Evolutionary conservation across 2,113 vertebrate genomes (phyloP).

Genomic region (Sinocyclocheilus rhinocerous): DNA sequence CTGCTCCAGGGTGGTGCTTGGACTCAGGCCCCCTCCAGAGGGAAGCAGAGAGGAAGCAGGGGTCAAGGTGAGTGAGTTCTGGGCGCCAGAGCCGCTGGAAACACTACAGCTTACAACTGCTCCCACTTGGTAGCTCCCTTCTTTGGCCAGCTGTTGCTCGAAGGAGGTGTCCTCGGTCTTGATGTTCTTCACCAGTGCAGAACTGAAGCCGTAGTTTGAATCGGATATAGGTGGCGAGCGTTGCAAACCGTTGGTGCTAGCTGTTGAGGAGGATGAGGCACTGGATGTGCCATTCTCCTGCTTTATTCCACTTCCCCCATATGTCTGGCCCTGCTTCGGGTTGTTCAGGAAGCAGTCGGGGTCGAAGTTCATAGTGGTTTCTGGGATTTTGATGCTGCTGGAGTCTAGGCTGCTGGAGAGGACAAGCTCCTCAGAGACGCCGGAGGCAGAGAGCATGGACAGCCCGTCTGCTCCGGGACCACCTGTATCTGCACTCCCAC

Average conservation of each 20-base stretch:
- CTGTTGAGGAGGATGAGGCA: slow-evolving; percentile 68
- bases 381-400: slow-evolving; percentile 89
- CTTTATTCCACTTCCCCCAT: slow-evolving; percentile 93
- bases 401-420: slow-evolving; percentile 94
- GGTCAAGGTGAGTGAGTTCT: slow-evolving; percentile 83
- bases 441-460: slow-evolving; percentile 86
- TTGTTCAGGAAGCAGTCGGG: slow-evolving; percentile 99
- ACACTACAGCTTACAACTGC: slow-evolving; percentile 76
- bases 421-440: slow-evolving; percentile 93
- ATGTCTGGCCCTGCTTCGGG: slow-evolving; percentile 98
- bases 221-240: slow-evolving; percentile 84
- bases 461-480: slow-evolving; percentile 79
- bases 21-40: slow-evolving; percentile 94
- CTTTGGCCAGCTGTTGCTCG: slow-evolving; percentile 95
- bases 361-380: slow-evolving; percentile 98
- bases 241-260: slow-evolving; percentile 79
- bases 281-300: slow-evolving; percentile 80
- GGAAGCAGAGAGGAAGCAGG: slow-evolving; percentile 88
- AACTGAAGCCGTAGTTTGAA: slow-evolving; percentile 83
- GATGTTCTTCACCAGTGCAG: slow-evolving; percentile 91
- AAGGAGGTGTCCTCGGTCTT: slow-evolving; percentile 98
- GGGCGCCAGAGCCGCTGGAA: slow-evolving; percentile 78
- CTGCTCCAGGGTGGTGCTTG: slow-evolving; percentile 97
- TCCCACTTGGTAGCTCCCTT: slow-evolving; percentile 81
- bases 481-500: slow-evolving; percentile 75